Evolutionary conservation across 2,113 vertebrate species (phyloP).

Genomic region (Actenoides hombroni): DNA sequence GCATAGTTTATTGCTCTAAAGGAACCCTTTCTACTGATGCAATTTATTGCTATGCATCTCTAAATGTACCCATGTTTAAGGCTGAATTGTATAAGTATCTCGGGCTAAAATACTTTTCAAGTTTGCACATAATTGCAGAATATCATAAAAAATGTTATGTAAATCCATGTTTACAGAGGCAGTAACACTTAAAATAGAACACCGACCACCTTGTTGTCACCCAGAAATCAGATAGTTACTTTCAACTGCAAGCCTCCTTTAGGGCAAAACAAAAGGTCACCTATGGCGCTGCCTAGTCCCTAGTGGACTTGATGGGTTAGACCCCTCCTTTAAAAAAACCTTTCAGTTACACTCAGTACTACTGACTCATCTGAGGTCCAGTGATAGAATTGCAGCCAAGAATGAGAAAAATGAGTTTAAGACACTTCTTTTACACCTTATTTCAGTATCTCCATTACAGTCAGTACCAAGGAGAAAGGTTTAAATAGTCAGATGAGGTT

Average conservation of each 20-base stretch:
- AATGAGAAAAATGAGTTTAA: neutral
- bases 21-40: neutral
- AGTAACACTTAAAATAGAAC: neutral
- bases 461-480: neutral
- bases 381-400: neutral
- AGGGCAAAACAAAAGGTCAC: neutral
- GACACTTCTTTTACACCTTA: neutral
- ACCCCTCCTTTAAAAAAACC: neutral
- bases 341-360: neutral
- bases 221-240: neutral
- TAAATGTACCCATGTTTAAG: neutral
- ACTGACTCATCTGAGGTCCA: neutral
- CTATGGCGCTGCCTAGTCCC: neutral
- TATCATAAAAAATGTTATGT: neutral
- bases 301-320: neutral
- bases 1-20: neutral
- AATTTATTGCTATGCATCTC: neutral
- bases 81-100: neutral
- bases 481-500: neutral
- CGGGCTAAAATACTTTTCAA: neutral
- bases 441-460: neutral
- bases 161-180: neutral
- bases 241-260: neutral
- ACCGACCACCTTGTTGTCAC: neutral
- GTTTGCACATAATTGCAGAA: neutral